Conservation (phyloP, 2,888 invertebrate species). For the Agriotes lineatus region DNA sequence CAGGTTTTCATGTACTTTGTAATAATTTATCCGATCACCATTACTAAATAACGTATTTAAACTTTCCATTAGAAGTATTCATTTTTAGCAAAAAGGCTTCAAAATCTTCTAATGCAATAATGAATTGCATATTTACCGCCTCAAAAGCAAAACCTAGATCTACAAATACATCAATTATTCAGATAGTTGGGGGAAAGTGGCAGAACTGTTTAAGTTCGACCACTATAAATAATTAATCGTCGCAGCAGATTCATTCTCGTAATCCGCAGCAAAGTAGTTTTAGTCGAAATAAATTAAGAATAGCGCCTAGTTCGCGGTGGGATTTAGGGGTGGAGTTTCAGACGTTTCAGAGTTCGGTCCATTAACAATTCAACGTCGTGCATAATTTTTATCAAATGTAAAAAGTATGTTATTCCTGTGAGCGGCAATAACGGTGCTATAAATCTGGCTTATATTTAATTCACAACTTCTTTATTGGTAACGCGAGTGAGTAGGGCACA, state of each 20-base stretch:
- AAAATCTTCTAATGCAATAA: too few relatives aligned
- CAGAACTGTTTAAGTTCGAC: neutral
- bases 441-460: conserved; percentile 43
- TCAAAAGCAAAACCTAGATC: too few relatives aligned
- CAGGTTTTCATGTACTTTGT: too few relatives aligned
- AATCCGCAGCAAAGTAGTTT: conserved; percentile 7
- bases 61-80: too few relatives aligned
- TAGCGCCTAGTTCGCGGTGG: neutral
- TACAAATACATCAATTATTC: too few relatives aligned
- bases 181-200: neutral
- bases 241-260: neutral
- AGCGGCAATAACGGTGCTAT: conserved; percentile 27
- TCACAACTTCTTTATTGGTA: conserved; percentile 37
- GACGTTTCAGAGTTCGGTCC: neutral
- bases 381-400: conserved; percentile 33
- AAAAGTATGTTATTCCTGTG: conserved; percentile 27
- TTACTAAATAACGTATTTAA: too few relatives aligned
- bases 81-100: too few relatives aligned
- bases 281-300: conserved; percentile 19
- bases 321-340: conserved; percentile 1
- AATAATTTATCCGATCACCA: too few relatives aligned
- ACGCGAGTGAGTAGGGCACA: conserved; percentile 28
- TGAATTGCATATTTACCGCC: too few relatives aligned
- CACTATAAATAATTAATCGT: conserved; percentile 10
- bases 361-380: conserved; percentile 24